Evolutionary conservation across 2,113 vertebrate genomes (phyloP), one percentile per base, ranked within the genome.

Genomic region (Apistogramma diplotaenia): DNA sequence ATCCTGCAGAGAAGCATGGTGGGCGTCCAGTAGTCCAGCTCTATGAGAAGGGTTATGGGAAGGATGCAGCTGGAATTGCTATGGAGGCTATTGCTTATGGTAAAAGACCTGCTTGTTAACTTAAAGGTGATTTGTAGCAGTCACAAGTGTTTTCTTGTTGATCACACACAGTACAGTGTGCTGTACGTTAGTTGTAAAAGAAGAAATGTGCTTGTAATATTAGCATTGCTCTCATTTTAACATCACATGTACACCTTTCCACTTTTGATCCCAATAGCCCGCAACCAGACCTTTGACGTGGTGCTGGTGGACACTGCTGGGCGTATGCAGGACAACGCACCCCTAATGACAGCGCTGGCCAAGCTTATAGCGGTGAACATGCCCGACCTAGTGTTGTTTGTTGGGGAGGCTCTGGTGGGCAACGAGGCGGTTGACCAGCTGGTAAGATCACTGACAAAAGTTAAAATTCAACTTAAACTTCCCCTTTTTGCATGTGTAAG

Each of bases 261-360:
- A 29, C 21, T 21, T 74, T 54, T 40, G 11, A 13, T 40, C 21
- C 9, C 70, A 76, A 1, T 86, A 99, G 98, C 98, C 56, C 96
- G 98, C 12, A 98, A 98, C 91, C 98, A 99, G 93, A 94, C 91
- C 18, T 98, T 99, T 25, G 97, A 99, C 0, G 98, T 99, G 93
- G 98, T 99, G 67, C 93, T 99, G 95, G 98, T 99, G 94, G 98
- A 99, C 94, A 99, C 98, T 0, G 98, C 98, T 0, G 98, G 98
- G 71, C 97, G 98, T 67, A 99, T 99, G 98, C 98, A 99, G 94
- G 98, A 99, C 95, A 99, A 99, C 0, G 96, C 96, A 6, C 98
- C 98, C 4, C 89, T 99, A 81, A 99, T 99, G 98, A 98, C 96
- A 0, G 98, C 98, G 0, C 90, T 99, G 94, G 97, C 98, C 57